Evolutionary conservation across 64 coral and sea anemone species (phyloP).

Genomic region (Exaiptasia diaphana): DNA sequence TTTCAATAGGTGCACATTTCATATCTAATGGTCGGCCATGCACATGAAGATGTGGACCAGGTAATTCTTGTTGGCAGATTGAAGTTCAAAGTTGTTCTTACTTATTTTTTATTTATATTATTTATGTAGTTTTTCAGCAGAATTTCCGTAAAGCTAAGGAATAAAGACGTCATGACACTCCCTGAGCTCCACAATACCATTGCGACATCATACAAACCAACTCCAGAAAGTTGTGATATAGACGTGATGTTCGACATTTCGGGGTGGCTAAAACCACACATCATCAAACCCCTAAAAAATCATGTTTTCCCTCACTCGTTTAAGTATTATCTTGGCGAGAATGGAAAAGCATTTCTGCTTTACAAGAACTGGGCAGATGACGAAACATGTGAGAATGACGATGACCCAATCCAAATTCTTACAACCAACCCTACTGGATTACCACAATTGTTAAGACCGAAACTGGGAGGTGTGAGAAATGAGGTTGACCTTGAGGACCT

Average conservation of each 20-base stretch:
- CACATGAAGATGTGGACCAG: neutral
- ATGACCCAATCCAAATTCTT: neutral
- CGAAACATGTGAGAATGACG: neutral
- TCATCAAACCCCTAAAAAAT: neutral
- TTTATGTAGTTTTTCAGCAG: slow-evolving; percentile 25
- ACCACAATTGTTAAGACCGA: neutral
- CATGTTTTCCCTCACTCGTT: slow-evolving; percentile 28
- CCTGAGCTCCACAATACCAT: neutral
- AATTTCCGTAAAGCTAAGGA: neutral
- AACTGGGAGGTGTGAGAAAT: neutral
- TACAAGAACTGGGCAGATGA: slow-evolving; percentile 14
- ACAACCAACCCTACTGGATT: neutral
- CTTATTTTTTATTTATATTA: neutral
- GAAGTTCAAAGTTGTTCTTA: no score
- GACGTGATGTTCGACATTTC: neutral
- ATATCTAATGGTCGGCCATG: slow-evolving; percentile 36
- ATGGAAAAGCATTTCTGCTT: slow-evolving; percentile 10
- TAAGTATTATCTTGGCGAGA: slow-evolving; percentile 21
- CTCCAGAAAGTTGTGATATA: neutral
- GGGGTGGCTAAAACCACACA: neutral
- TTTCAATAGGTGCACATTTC: slow-evolving; percentile 13
- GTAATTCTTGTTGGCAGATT: no score
- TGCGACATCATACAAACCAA: neutral
- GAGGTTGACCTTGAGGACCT: neutral
- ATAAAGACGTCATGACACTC: neutral